Evolutionary conservation across 92 coral and sea anemone species (phyloP), one percentile per base, ranked within the genome.

Genomic region (Actinostola sp.): DNA sequence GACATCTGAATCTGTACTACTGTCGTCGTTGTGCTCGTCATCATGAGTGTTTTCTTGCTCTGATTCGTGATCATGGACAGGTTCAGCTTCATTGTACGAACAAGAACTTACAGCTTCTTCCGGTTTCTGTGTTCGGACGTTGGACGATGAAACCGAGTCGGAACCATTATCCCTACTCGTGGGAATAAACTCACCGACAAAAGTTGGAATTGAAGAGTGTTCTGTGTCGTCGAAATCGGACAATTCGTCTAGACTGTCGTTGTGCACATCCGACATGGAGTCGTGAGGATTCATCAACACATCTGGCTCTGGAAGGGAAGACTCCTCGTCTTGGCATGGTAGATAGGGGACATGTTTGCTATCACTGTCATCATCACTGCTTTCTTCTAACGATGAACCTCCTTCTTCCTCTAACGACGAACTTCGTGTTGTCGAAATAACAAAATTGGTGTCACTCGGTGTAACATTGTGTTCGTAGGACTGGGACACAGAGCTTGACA

Each of bases 161-260:
- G 83, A 63, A 2, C 76, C 61, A 30, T 79, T 86, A 11, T 55
- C 66, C 32, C 54, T 74, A 23, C 76, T 77, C 15, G 28, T 60
- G 12, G 96, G 93, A 66, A 84, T 77, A 61, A 70, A 88, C 61
- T 70, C 89, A 1, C 89, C 96, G 24, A 83, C 69, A 67, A 83
- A 90, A 2, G 87, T 90, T 49, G 89, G 76, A 66, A 78, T 46
- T 23, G 38, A 6, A 1, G 81, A 55, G 19, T 50, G 64, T 20
- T 63, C 65, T 17, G 56, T 58, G 31, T 83, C 96, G 8, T 69
- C 79, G 56, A 67, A 76, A 61, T 89, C 80, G 26, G 75, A 38
- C 44, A 75, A 52, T 12, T 71, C 76, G 44, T 75, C 83, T 2
- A 35, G 26, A 43, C 45, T 75, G 54, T 75, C 81, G 24, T 64